These are phyloP conservation scores for Vombatus ursinus DNA, from an alignment of 2,113 vertebrate species.

Conservation along the genomic window DNA sequence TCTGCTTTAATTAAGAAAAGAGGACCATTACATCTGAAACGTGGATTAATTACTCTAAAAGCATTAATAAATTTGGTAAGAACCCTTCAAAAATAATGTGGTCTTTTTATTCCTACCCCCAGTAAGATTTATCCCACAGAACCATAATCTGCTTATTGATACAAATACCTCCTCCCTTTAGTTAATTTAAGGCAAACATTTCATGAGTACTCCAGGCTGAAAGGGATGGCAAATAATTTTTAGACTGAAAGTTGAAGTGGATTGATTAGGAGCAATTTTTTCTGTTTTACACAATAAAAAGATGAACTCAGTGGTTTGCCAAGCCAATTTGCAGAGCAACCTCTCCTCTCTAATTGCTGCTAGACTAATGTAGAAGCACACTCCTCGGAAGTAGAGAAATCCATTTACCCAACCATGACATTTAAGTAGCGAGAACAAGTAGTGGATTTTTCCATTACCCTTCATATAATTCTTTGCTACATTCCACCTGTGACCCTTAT, in stretches of 20 bases:
- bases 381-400: conserved; percentile 85
- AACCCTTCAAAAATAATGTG: conserved; percentile 71
- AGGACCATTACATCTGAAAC: conserved; percentile 79
- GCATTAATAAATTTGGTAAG: conserved; percentile 82
- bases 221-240: conserved; percentile 84
- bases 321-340: conserved; percentile 89
- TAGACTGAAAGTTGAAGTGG: conserved; percentile 85
- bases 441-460: conserved; percentile 94
- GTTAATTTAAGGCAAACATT: conserved; percentile 85
- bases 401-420: conserved; percentile 92
- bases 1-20: conserved; percentile 75
- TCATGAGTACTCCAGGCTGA: conserved; percentile 77
- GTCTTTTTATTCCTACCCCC: conserved; percentile 71
- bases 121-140: conserved; percentile 61
- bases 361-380: conserved; percentile 86
- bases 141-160: conserved; percentile 79
- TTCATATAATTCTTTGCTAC: conserved; percentile 88
- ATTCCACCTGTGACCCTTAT: conserved; percentile 90
- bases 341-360: conserved; percentile 90
- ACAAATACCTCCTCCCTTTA: conserved; percentile 79
- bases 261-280: conserved; percentile 88
- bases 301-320: conserved; percentile 82
- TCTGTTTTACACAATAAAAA: conserved; percentile 88
- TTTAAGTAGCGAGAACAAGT: conserved; percentile 87
- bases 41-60: conserved; percentile 85